phyloP scores from a whole-genome alignment of 2,797 vertebrate genomes.

The Falco peregrinus region DNA sequence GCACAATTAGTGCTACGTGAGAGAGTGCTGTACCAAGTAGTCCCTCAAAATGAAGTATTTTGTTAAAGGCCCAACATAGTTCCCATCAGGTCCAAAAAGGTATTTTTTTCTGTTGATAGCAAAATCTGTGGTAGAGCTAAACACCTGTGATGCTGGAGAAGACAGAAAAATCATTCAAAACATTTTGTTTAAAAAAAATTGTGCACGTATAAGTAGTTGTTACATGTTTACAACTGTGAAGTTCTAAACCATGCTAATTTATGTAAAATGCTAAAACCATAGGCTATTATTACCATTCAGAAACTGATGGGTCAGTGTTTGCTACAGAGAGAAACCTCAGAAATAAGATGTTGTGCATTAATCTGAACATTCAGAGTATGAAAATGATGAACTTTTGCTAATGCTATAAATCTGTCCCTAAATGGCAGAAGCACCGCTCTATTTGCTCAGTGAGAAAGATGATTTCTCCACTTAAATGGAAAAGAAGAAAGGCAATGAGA shows the following conservation, averaged over 20 bases:
- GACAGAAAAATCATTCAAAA: neutral
- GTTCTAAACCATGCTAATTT: neutral
- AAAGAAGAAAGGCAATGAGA: neutral
- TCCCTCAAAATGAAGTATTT: neutral
- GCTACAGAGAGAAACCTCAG: neutral
- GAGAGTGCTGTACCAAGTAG: neutral
- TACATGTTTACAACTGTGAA: neutral
- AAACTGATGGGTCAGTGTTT: neutral
- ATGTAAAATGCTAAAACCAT: neutral
- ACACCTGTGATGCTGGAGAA: neutral
- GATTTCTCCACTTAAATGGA: neutral
- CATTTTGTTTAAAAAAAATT: neutral
- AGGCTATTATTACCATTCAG: neutral
- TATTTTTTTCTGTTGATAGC: neutral
- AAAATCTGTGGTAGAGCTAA: neutral
- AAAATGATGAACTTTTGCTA: constrained; percentile 26
- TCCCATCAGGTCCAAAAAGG: neutral
- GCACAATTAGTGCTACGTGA: neutral
- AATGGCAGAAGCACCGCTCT: neutral
- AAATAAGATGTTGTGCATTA: neutral
- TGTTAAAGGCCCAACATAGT: neutral
- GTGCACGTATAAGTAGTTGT: neutral
- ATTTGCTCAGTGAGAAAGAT: neutral
- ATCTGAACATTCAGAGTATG: neutral
- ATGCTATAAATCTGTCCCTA: neutral